Evolutionary conservation across 2,113 vertebrate genomes (phyloP), one percentile per base, ranked within the genome.

Genomic region (Vidua chalybeata): DNA sequence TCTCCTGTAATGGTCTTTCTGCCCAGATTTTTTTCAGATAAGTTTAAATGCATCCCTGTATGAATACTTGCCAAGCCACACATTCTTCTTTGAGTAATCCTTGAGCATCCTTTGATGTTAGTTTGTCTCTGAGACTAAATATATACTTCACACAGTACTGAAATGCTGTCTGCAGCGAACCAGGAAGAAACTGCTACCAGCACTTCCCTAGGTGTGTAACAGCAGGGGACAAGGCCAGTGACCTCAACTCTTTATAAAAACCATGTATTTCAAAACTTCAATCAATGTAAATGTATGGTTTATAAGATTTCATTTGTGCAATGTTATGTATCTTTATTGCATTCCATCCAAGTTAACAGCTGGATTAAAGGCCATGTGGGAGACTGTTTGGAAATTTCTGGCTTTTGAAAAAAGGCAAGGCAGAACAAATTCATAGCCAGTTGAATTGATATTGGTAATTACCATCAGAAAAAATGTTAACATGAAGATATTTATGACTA

Each of bases 351-450:
- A 96, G 61, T 81, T 89, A 83, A 95, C 66, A 78, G n/a, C 33
- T 66, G 56, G 58, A 86, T 85, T 94, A 89, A 37, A 93, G 75
- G 15, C 94, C 72, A 74, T 31, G 24, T 89, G 78, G 74, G 74
- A 96, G 96, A 92, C 13, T 75, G 22, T 71, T 87, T 94, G 92
- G 86, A 94, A 97, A 94, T 86, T 64, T 86, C 86, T 89, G 64
- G 39, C 55, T 86, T 81, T 96, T 93, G 63, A 94, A 87, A 66
- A 77, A 89, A 90, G n/a, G 30, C 35, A 84, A 69, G 26, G 59
- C n/a, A 92, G 86, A 96, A 67, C 64, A 93, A 73, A 95, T 94
- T 96, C 94, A 96, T 48, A 96, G 90, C 71, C 72, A 95, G 67
- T 13, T 79, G 75, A 96, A 94, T 93, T 92, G 97, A 93, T 95